Evolutionary conservation across 2,797 vertebrate species (phyloP).

Genomic region (Oophaga sylvatica): DNA sequence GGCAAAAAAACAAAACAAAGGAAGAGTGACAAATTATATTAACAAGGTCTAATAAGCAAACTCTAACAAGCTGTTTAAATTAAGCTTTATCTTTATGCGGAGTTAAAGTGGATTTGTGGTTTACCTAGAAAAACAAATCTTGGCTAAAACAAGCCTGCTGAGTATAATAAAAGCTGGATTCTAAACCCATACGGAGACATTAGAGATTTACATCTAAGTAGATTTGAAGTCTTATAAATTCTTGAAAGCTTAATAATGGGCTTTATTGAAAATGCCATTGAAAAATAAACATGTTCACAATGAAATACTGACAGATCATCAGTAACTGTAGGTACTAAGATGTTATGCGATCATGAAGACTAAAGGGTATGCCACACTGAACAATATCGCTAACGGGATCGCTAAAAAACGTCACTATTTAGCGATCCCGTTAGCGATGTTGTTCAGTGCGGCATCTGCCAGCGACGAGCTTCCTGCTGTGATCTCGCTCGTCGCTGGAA

Average conservation of each 20-base stretch:
- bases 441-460: too few relatives aligned
- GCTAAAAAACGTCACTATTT: too few relatives aligned
- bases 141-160: slow-evolving; percentile 63
- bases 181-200: slow-evolving; percentile 64
- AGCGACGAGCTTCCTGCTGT: too few relatives aligned
- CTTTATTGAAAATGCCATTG: not conserved
- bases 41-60: slow-evolving; percentile 56
- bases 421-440: too few relatives aligned
- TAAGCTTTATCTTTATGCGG: slow-evolving; percentile 64
- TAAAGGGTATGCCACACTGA: too few relatives aligned
- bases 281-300: not conserved
- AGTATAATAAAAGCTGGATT: slow-evolving; percentile 64
- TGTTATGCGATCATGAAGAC: too few relatives aligned
- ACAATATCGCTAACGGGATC: too few relatives aligned
- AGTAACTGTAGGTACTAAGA: not conserved
- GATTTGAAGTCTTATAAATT: slow-evolving; percentile 24
- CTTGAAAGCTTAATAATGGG: slow-evolving; percentile 8
- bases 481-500: too few relatives aligned
- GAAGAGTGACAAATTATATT: not conserved
- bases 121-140: slow-evolving; percentile 69
- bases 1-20: not conserved
- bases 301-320: not conserved
- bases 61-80: slow-evolving; percentile 64
- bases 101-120: slow-evolving; percentile 66
- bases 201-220: slow-evolving; percentile 67